phyloP scores from a whole-genome alignment of 2,888 invertebrate genomes.

The Catocala nupta region DNA sequence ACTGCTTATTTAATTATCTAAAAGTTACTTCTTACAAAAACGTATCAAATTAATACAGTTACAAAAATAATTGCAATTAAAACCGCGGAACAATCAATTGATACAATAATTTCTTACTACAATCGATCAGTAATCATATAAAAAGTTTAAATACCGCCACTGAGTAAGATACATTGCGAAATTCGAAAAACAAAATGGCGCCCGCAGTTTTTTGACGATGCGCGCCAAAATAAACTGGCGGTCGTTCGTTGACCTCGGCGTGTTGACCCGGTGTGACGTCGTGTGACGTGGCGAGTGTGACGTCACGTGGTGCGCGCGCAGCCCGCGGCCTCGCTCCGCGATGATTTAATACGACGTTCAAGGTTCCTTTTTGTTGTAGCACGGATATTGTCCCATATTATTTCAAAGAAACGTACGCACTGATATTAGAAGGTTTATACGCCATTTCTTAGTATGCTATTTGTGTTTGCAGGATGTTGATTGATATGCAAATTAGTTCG shows the following conservation, averaged over 20 bases:
- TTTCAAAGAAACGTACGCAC: constrained; percentile 40
- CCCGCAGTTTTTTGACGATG: constrained; percentile 63
- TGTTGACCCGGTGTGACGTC: constrained; percentile 70
- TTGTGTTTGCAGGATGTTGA: constrained; percentile 24
- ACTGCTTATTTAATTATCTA: neutral
- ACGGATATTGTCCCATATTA: constrained; percentile 56
- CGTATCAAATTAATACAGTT: neutral
- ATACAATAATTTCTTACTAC: constrained; percentile 50
- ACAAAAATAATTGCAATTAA: constrained; percentile 11
- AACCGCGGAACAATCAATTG: constrained; percentile 38
- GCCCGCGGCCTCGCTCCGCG: constrained; percentile 57
- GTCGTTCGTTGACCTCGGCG: constrained; percentile 81
- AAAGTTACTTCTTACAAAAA: no score
- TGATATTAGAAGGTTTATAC: constrained; percentile 26
- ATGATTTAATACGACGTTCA: constrained; percentile 68
- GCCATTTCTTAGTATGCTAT: constrained; percentile 32
- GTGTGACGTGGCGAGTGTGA: constrained; percentile 71
- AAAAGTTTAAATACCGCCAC: constrained; percentile 44
- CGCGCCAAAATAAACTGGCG: constrained; percentile 83
- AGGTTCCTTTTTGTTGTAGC: constrained; percentile 68
- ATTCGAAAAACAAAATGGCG: constrained; percentile 71
- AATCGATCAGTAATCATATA: constrained; percentile 53
- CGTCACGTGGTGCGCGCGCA: constrained; percentile 65
- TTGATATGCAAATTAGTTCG: no score
- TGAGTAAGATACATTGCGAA: constrained; percentile 50